phyloP scores from a whole-genome alignment of 1,140 invertebrate genomes.

The Diuraphis noxia region DNA sequence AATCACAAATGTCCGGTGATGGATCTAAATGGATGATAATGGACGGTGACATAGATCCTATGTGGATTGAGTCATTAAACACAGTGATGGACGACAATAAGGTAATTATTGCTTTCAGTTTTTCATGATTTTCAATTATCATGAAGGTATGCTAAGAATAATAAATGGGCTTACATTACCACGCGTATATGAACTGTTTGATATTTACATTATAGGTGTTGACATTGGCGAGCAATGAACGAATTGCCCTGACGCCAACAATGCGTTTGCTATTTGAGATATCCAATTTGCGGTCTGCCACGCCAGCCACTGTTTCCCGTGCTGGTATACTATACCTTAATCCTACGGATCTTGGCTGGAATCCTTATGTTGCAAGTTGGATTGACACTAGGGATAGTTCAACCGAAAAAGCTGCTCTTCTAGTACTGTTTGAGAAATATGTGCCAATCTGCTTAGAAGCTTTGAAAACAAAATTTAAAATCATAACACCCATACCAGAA shows the following conservation, averaged over 20 bases:
- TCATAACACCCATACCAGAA: constrained; percentile 88
- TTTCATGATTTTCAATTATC: background rate
- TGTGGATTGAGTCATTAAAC: constrained; percentile 96
- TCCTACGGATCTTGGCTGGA: constrained; percentile 94
- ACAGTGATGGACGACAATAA: constrained; percentile 86
- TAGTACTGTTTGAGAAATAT: constrained; percentile 92
- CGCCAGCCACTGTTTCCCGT: constrained; percentile 92
- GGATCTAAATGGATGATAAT: constrained; percentile 95
- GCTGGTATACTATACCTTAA: constrained; percentile 91
- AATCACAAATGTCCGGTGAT: constrained; percentile 82
- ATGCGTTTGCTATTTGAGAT: constrained; percentile 96
- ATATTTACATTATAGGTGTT: constrained; percentile 66
- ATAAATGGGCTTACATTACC: background rate
- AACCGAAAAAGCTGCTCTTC: constrained; percentile 77
- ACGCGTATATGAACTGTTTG: background rate
- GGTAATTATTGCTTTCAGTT: constrained; percentile 58
- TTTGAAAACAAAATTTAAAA: constrained; percentile 79
- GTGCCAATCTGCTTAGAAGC: constrained; percentile 83
- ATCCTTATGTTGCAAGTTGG: constrained; percentile 92
- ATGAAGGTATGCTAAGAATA: background rate
- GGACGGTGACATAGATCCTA: constrained; percentile 95
- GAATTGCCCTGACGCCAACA: constrained; percentile 85
- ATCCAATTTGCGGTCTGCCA: constrained; percentile 87
- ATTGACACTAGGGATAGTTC: constrained; percentile 77
- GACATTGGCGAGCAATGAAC: constrained; percentile 90